Base-by-base conservation (phyloP, 2,888 invertebrate genomes). In the Andrena haemorrhoa region DNA sequence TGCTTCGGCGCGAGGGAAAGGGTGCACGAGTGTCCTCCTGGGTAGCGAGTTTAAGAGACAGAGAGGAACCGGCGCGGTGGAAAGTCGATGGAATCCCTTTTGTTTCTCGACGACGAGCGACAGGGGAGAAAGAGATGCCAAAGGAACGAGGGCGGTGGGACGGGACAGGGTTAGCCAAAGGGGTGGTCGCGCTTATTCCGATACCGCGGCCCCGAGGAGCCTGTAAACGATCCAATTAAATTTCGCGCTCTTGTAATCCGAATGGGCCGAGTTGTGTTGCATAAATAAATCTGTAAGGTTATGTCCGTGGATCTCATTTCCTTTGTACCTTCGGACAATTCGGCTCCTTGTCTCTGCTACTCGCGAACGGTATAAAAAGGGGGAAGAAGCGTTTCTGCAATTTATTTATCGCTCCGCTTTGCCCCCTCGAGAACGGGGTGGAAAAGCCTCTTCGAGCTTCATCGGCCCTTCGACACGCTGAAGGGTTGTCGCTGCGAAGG, bases 271-370 rank as follows among this genome's bases (percentile, higher is more conserved):
- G 86, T 86, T 88, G 84, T 85, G 88, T 90, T 85, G 86, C 87
- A 89, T 90, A 89, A 90, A 90, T 89, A 90, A 90, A 90, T 90
- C 89, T 90, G 89, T 89, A 88, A 87, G 81, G 82, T 83, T 84
- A 78, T 82, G 87, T 84, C 86, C 85, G 76, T 51, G 82, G 81
- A 75, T 82, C 77, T 80, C 85, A 66, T 80, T 88, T 79, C 80
- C 82, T 87, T 84, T 83, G 86, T 86, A 16, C 79, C 74, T 76
- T 63, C 51, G 61, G 58, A 75, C 84, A 79, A 86, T 82, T 82
- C 84, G 26, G 29, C 41, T 70, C 53, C 68, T 56, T 31, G 16
- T 20, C 41, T 35, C 31, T n/a, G 31, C 35, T 53, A 8, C 29
- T 56, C 10, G 58, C 68, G 56, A 26, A 33, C n/a, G 33, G 2